Evolutionary conservation across 2,888 invertebrate species (phyloP), one percentile per base, ranked within the genome.

Genomic region (Ormyrus rosae): DNA sequence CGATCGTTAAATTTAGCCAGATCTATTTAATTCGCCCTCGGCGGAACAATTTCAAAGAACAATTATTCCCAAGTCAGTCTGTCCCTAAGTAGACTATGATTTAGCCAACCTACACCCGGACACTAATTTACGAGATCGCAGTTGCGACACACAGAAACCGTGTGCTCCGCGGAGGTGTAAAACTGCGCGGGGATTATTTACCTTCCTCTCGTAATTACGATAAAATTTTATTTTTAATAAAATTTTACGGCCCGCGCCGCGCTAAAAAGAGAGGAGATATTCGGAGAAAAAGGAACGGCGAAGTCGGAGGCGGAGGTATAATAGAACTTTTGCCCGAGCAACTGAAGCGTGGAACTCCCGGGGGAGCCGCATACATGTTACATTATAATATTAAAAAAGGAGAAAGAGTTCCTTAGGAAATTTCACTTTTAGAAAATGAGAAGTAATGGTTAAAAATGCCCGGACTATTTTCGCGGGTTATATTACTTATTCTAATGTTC

Each of bases 171-270:
- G 19, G 19, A 19, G 19, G 19, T 19, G 19, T 19, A 19, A 19
- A 19, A 19, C 19, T 19, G 19, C 19, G 19, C 19, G 19, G 19
- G 19, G 19, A 19, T 19, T 19, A 19, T 19, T 19, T 19, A 19
- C 19, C 19, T 19, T 19, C 19, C 19, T 46, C 9, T 46, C 9
- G 11, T 63, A 63, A 63, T 63, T 46, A n/a, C n/a, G 63, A 45
- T 45, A 10, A n/a, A 9, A 11, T 63, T 63, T 63, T 63, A 63
- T 6, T 63, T 63, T 63, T 63, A 63, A 63, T 63, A 63, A 63
- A 63, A 63, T 11, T 63, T 63, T 63, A 63, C 63, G 63, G 19
- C 4, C 10, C 19, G 19, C 19, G 1, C 5, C 5, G 46, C 46
- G 46, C 10, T 63, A 63, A 63, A 63, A 63, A 45, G 56, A 56